Evolutionary conservation across 2,888 invertebrate genomes (phyloP).

Genomic region (Nymphalis polychloros): DNA sequence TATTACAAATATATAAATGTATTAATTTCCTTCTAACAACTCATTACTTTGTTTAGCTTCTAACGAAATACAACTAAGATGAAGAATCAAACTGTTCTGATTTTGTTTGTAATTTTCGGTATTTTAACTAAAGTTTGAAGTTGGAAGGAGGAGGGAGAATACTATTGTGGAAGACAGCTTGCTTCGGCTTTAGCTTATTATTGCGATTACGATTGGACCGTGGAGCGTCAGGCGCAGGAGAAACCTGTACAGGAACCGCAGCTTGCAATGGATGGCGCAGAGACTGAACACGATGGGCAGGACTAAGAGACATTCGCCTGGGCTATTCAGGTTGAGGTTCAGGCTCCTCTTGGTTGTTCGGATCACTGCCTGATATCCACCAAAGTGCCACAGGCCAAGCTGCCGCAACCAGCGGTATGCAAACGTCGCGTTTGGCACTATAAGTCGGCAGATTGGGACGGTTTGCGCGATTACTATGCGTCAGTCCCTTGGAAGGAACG

Average conservation of each 20-base stretch:
- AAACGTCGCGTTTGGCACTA: no score
- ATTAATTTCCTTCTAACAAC: neutral
- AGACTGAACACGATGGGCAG: constrained; percentile 40
- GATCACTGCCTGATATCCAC: no score
- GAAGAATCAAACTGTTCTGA: constrained; percentile 13
- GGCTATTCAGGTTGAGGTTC: no score
- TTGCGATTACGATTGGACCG: constrained; percentile 37
- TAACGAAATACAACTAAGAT: constrained; percentile 13
- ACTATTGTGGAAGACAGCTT: constrained; percentile 36
- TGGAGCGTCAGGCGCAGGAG: constrained; percentile 7
- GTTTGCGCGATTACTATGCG: no score
- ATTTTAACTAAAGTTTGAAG: neutral
- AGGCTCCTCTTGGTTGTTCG: no score
- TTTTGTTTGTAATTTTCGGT: neutral
- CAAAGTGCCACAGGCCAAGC: no score
- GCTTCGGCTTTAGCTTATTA: constrained; percentile 39
- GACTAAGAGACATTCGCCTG: constrained; percentile 45
- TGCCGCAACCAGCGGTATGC: no score
- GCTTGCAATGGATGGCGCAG: constrained; percentile 42
- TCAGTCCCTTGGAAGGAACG: no score
- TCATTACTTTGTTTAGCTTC: neutral
- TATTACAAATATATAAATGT: neutral
- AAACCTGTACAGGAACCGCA: neutral
- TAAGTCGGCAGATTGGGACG: no score
- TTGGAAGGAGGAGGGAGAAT: constrained; percentile 1